Conservation (phyloP, 2,113 vertebrate genomes). For the Cygnus atratus region DNA sequence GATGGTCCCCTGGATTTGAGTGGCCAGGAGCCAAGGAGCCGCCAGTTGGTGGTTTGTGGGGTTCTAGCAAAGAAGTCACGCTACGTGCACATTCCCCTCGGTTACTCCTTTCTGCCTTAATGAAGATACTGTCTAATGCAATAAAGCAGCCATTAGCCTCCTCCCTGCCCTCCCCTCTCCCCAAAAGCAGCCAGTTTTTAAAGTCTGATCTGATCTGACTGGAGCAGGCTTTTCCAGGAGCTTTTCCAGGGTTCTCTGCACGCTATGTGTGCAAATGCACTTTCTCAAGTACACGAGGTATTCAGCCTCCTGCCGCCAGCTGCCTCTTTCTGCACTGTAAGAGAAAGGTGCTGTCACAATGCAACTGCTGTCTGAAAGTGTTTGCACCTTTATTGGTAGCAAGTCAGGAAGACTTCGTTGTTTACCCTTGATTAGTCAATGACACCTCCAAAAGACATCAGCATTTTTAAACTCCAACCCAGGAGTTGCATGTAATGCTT, state of each 20-base stretch:
- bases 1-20: slow-evolving; percentile 70
- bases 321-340: neutral
- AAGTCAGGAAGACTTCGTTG: neutral
- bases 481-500: neutral
- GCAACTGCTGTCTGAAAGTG: neutral
- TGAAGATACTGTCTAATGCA: slow-evolving; percentile 54
- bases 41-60: slow-evolving; percentile 62
- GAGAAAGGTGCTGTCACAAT: neutral
- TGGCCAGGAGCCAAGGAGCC: slow-evolving; percentile 63
- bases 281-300: neutral
- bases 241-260: neutral
- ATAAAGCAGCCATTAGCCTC: slow-evolving; percentile 14
- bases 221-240: neutral
- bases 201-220: slow-evolving; percentile 23
- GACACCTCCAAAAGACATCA: fast-evolving
- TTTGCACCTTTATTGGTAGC: neutral
- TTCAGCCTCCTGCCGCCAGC: fast-evolving
- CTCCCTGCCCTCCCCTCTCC: neutral
- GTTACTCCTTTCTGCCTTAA: slow-evolving; percentile 33
- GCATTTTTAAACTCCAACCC: neutral
- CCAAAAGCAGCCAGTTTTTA: neutral
- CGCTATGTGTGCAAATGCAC: neutral
- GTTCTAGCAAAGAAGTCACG: slow-evolving; percentile 54
- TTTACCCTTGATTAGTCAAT: neutral
- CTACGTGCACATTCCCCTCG: neutral